A percentile compares a stretch with the other conserved stretches of the same genome.
These are phyloP conservation scores for Holotrichia oblita DNA, from an alignment of 1,140 invertebrate genomes.

Conservation along the genomic window DNA sequence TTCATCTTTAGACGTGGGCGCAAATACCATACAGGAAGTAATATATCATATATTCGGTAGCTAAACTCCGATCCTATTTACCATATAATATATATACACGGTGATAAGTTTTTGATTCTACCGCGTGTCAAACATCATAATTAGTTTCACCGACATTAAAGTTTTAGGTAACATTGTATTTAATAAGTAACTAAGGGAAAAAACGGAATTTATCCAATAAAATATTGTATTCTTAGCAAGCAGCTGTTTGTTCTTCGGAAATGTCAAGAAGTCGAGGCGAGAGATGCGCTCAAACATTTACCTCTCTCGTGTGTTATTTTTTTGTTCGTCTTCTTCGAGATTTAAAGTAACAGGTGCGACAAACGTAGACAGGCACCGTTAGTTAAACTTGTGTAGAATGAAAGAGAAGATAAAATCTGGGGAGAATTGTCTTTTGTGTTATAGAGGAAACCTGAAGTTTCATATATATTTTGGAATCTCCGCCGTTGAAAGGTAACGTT, in stretches of 20 bases:
- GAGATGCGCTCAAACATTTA: conserved; percentile 6
- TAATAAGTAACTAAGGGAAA: no score
- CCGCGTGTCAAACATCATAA: background rate
- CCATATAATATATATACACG: background rate
- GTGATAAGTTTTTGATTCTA: background rate
- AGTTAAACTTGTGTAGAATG: no score
- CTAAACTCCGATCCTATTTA: background rate
- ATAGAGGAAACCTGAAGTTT: no score
- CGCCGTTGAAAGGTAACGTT: no score
- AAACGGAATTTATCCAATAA: background rate
- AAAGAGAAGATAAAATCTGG: no score
- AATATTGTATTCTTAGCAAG: background rate
- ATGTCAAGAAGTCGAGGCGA: background rate
- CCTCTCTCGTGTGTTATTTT: background rate
- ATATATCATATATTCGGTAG: conserved; percentile 3
- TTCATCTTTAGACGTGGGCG: background rate
- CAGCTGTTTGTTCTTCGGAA: conserved; percentile 2
- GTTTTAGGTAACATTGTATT: no score
- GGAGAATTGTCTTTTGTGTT: no score
- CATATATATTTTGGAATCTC: no score
- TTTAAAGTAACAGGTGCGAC: background rate
- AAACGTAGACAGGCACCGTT: no score
- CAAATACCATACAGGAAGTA: background rate
- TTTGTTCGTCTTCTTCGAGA: no score
- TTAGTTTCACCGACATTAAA: no score